phyloP scores from a whole-genome alignment of 1,140 invertebrate genomes.

The Anoplophora glabripennis region DNA sequence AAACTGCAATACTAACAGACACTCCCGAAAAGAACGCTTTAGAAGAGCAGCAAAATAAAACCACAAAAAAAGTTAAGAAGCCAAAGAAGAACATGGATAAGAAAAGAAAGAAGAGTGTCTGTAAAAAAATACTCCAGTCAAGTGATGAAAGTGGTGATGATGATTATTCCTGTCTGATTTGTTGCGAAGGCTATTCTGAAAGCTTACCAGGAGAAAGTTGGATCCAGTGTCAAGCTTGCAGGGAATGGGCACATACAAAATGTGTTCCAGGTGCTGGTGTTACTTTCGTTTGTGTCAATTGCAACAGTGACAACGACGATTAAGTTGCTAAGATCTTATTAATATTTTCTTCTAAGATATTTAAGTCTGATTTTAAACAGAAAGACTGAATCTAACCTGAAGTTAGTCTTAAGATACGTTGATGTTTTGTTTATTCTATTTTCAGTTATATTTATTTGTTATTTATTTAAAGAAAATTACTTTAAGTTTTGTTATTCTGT shows the following conservation, averaged over 20 bases:
- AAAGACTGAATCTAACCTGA: too few relatives aligned
- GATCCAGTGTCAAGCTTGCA: constrained; percentile 29
- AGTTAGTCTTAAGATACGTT: too few relatives aligned
- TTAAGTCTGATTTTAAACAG: too few relatives aligned
- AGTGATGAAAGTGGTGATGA: constrained; percentile 34
- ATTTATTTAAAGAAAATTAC: too few relatives aligned
- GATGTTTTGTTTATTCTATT: too few relatives aligned
- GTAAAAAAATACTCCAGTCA: constrained; percentile 35
- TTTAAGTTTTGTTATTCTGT: too few relatives aligned
- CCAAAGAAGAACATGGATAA: constrained; percentile 29
- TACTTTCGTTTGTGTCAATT: too few relatives aligned
- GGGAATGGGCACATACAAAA: constrained; percentile 7
- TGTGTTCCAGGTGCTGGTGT: too few relatives aligned
- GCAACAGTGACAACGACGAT: too few relatives aligned
- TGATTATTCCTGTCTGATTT: constrained; percentile 31
- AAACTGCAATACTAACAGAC: neutral
- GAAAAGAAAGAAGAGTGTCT: constrained; percentile 4
- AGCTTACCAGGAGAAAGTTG: constrained; percentile 32
- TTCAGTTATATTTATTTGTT: too few relatives aligned
- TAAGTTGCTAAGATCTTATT: too few relatives aligned
- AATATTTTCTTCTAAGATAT: too few relatives aligned
- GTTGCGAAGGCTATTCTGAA: constrained; percentile 29
- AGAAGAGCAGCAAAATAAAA: constrained; percentile 23
- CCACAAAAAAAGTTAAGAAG: constrained; percentile 30
- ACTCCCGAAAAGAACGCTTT: constrained; percentile 4